Evolutionary conservation across 2,888 invertebrate species (phyloP), one percentile per base, ranked within the genome.

Genomic region (Tubiluchus corallicola): DNA sequence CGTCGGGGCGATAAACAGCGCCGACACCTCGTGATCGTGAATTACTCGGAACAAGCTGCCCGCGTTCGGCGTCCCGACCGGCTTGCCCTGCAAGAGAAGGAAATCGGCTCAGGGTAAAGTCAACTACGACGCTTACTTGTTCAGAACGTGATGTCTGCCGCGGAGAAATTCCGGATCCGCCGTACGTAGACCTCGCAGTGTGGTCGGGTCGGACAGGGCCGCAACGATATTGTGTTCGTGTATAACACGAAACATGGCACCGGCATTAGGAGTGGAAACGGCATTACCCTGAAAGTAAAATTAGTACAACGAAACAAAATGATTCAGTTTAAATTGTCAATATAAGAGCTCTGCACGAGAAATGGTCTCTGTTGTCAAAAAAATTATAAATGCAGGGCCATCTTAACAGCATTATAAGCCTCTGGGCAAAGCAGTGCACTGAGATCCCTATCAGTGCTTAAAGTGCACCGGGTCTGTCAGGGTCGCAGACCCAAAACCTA

Each of bases 201-300:
- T 84, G 0, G 90, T 90, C 0, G 92, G 92, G 13, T 90, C 84
- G 1, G 83, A 82, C 62, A 92, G 84, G 42, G 90, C 68, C 0
- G 78, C 77, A 44, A 77, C 79, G 0, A 90, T 83, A 52, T 77
- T 72, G 60, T 92, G 82, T 51, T 88, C 80, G 51, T 79, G 77
- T 47, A 92, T 80, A 40, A 92, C 77, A 54, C 90, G 54, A 62
- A 85, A 90, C 66, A 85, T 90, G 60, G 84, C 82, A 37, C 82
- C 80, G 2, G 88, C 79, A 64, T 90, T 83, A 0, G 90, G 90
- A 0, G 90, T 92, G 48, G 88, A 76, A 54, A 90, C 87, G 0
- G 90, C 90, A 60, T 92, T 92, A 2, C 92, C 92, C 64, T 92
- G 82, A 57, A 82, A 84, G n/a, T n/a, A n/a, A n/a, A n/a, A n/a